These are phyloP conservation scores for Tolypeutes matacus DNA, from an alignment of 2,797 vertebrate genomes.

Conservation along the genomic window DNA sequence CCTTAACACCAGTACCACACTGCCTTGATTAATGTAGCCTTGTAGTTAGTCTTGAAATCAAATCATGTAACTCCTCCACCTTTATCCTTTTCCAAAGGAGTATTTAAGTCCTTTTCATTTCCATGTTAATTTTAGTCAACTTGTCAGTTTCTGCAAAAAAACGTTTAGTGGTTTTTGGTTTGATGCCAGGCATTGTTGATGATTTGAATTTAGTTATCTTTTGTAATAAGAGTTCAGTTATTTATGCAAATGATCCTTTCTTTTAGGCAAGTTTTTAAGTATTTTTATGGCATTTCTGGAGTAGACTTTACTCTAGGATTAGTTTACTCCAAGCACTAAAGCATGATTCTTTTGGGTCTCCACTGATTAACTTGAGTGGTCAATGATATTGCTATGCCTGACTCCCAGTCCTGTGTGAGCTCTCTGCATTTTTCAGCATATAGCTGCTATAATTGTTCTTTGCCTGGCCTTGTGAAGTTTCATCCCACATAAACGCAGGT, in stretches of 20 bases:
- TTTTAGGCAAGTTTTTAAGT: not conserved
- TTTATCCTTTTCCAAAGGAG: not conserved
- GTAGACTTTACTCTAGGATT: not conserved
- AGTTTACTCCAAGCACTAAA: not conserved
- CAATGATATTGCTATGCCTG: not conserved
- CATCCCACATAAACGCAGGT: not conserved
- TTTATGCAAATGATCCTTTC: not conserved
- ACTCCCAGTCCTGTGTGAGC: not conserved
- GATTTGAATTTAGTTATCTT: not conserved
- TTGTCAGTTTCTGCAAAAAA: not conserved
- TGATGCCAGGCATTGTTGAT: not conserved
- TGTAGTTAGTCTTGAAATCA: not conserved
- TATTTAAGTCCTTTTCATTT: not conserved
- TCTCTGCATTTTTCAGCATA: not conserved
- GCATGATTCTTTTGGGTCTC: not conserved
- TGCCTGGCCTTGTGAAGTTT: not conserved
- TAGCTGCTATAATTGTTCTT: not conserved
- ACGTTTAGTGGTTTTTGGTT: not conserved
- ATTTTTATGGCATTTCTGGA: not conserved
- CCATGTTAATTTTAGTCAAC: not conserved
- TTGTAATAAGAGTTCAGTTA: not conserved
- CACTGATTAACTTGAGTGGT: not conserved
- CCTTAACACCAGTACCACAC: not conserved
- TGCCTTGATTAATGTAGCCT: not conserved
- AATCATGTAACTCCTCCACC: not conserved